phyloP scores from a whole-genome alignment of 2,113 vertebrate species.

The Entomyzon cyanotis region DNA sequence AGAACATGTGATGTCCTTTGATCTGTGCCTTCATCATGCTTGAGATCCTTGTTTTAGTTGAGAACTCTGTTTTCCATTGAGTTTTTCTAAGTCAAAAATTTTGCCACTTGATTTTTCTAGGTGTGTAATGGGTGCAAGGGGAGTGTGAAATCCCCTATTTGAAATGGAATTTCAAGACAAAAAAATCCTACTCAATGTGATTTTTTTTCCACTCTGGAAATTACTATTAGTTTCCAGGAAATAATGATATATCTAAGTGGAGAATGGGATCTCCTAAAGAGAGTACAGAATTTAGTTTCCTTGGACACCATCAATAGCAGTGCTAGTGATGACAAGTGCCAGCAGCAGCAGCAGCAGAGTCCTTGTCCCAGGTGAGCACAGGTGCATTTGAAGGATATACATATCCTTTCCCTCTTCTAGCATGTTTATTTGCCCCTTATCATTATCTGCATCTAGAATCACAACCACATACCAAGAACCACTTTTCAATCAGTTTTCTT shows the following conservation, averaged over 20 bases:
- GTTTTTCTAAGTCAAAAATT: background rate
- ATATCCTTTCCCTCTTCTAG: background rate
- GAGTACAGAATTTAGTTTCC: background rate
- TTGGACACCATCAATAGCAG: background rate
- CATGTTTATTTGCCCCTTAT: background rate
- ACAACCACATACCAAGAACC: background rate
- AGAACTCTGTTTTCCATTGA: background rate
- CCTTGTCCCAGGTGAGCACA: background rate
- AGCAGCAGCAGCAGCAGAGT: background rate
- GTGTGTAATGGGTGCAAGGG: background rate
- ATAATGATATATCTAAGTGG: background rate
- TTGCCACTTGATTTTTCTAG: background rate
- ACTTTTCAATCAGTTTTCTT: background rate
- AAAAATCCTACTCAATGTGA: rapidly evolving
- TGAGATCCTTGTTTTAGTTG: background rate
- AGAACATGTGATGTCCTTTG: background rate
- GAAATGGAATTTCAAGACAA: background rate
- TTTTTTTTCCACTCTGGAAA: background rate
- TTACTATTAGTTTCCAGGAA: background rate
- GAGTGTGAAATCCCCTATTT: background rate
- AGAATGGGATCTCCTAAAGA: background rate
- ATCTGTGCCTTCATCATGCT: background rate
- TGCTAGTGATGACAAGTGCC: background rate
- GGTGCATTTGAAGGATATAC: background rate
- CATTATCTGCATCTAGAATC: background rate